Evolutionary conservation across 2,888 invertebrate genomes (phyloP), one percentile per base, ranked within the genome.

Genomic region (Tetragnatha montana): DNA sequence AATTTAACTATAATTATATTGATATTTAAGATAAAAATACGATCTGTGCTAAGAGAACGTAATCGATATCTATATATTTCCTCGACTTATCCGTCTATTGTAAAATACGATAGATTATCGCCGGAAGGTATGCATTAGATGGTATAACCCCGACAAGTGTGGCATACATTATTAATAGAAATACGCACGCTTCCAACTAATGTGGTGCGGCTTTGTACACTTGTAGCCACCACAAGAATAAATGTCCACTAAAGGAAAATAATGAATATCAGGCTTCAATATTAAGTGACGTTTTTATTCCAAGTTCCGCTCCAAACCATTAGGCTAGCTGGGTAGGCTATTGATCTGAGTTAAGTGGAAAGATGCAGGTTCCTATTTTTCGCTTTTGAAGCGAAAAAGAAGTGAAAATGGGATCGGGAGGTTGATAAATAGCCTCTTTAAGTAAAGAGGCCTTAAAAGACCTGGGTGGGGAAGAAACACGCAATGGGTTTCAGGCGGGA

Each of bases 211-310:
- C 35, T 35, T 35, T 35, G 35, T 35, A 35, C 35, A 2, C 35
- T 35, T 4, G 35, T 35, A 35, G 35, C 35, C 35, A 35, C 35
- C 35, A n/a, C 68, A 7, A 60, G 22, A 79, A 79, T 17, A 68
- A 68, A 35, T 35, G 22, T 49, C n/a, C n/a, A 14, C 22, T 22
- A 21, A 22, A 17, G 68, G 17, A 22, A 22, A 79, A 79, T 10
- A 51, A 79, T 79, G 79, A 60, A 79, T 79, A 79, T 81, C 81
- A 47, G 35, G 71, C 49, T 47, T 81, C 81, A 81, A 81, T 81
- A 71, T 68, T 74, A 81, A 81, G 81, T 21, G 81, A 81, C 81
- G 49, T 70, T 81, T 81, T 70, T 70, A 70, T 70, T 71, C 81
- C 10, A 17, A 21, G 19, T 81, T 19, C 49, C 49, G 35, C 81